These are phyloP conservation scores for Dendrolimus punctatus DNA, from an alignment of 1,140 invertebrate genomes.

Conservation along the genomic window DNA sequence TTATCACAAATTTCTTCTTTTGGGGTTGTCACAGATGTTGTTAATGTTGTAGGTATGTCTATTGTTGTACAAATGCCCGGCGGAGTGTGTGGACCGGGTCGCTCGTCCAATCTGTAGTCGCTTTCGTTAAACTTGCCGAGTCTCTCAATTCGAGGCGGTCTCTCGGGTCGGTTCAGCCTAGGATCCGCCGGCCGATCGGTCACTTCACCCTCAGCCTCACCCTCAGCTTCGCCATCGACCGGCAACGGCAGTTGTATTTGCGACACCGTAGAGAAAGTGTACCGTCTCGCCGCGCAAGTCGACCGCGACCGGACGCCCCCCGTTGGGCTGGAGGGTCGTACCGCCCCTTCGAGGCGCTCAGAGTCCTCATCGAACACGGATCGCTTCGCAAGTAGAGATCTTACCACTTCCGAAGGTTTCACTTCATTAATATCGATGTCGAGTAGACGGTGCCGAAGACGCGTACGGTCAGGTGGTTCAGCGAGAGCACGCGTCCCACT, in stretches of 20 bases:
- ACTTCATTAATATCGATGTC: conserved; percentile 84
- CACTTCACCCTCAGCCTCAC: conserved; percentile 74
- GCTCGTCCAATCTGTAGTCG: conserved; percentile 31
- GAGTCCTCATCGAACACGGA: conserved; percentile 97
- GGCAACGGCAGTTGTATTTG: conserved; percentile 1
- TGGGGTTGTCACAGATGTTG: no score
- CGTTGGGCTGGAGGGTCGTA: conserved; percentile 58
- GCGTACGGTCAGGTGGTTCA: conserved; percentile 64
- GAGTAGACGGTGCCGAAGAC: conserved; percentile 78
- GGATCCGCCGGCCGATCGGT: conserved; percentile 37
- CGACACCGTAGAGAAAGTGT: conserved; percentile 76
- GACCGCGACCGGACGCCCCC: conserved; percentile 37
- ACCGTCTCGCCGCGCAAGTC: conserved; percentile 57
- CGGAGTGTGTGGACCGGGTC: conserved; percentile 37
- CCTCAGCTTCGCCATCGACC: conserved; percentile 1
- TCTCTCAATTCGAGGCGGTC: conserved; percentile 23
- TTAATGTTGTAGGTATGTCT: no score
- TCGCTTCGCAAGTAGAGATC: conserved; percentile 90
- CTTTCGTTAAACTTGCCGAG: conserved; percentile 29
- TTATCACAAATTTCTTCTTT: no score
- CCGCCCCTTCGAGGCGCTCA: conserved; percentile 90
- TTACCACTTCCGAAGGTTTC: conserved; percentile 94
- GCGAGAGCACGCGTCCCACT: conserved; percentile 77
- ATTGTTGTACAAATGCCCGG: conserved; percentile 33
- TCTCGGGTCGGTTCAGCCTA: conserved; percentile 23